Percentiles rank a stretch among this genome's conserved stretches.
Conservation (phyloP, 2,888 invertebrate species). For the Amphimallon solstitiale region DNA sequence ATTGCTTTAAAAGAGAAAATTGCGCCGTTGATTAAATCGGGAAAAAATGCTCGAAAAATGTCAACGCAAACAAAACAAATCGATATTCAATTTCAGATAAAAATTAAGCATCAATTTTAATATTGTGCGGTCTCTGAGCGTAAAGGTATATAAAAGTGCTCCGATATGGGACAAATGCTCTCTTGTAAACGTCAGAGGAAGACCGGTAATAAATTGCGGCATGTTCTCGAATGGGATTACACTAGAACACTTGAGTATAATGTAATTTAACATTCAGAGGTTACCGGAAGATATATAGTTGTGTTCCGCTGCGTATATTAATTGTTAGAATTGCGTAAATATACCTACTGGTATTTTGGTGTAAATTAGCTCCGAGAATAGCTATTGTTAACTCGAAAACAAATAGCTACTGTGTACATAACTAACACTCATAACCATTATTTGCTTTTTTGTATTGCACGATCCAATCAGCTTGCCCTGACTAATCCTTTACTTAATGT, state of each 20-base stretch:
- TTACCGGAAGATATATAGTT: conserved; percentile 44
- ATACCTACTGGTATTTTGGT: neutral
- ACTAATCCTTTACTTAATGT: too few relatives aligned
- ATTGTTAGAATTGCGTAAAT: neutral
- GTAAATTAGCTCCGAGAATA: neutral
- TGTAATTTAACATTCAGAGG: conserved; percentile 35
- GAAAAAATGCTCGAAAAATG: neutral
- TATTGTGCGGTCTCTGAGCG: neutral
- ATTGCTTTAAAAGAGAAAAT: conserved; percentile 13
- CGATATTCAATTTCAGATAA: conserved; percentile 20
- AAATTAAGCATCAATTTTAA: conserved; percentile 16
- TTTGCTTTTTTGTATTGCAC: too few relatives aligned
- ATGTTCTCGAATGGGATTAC: conserved; percentile 6
- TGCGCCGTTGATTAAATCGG: conserved; percentile 18
- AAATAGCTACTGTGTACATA: too few relatives aligned
- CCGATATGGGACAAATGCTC: neutral
- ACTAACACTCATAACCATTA: too few relatives aligned
- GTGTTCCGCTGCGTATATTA: conserved; percentile 42
- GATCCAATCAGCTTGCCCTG: too few relatives aligned
- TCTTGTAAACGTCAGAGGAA: neutral
- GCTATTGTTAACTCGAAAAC: too few relatives aligned
- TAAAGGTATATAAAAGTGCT: neutral
- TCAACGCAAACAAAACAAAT: conserved; percentile 11
- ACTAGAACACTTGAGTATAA: neutral
- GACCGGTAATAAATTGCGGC: conserved; percentile 5